These are phyloP conservation scores for Panzeria rudis DNA, from an alignment of 2,888 invertebrate species.

Conservation along the genomic window DNA sequence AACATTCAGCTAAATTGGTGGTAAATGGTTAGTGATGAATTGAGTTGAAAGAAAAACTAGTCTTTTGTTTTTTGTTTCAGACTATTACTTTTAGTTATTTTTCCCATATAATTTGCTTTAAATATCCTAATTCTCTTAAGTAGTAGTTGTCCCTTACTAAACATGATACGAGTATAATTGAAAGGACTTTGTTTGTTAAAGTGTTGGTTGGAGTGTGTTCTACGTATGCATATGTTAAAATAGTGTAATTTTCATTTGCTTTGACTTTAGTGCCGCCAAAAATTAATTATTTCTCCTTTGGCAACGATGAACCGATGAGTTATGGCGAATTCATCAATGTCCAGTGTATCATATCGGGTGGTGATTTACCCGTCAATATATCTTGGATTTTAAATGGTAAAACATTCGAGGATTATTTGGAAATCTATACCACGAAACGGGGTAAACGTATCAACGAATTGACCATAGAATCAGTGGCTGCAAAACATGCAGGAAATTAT, in stretches of 20 bases:
- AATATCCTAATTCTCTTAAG: background rate
- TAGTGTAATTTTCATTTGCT: too few relatives aligned
- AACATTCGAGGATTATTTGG: constrained; percentile 82
- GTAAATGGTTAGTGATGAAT: constrained; percentile 87
- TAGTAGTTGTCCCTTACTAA: background rate
- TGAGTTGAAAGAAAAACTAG: background rate
- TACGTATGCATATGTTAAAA: constrained; percentile 49
- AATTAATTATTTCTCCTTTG: constrained; percentile 90
- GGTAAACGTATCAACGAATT: constrained; percentile 85
- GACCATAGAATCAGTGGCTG: constrained; percentile 88
- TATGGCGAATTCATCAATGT: constrained; percentile 86
- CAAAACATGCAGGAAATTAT: constrained; percentile 90
- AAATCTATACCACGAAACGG: constrained; percentile 81
- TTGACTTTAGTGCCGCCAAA: constrained; percentile 87
- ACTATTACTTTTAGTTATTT: background rate
- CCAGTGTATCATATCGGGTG: constrained; percentile 84
- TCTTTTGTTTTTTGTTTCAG: background rate
- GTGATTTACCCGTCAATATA: constrained; percentile 86
- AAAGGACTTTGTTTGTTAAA: background rate
- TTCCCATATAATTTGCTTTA: background rate
- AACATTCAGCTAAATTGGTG: constrained; percentile 88
- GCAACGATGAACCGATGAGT: constrained; percentile 89
- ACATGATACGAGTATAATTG: background rate
- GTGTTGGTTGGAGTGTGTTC: constrained; percentile 8
- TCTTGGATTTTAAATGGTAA: constrained; percentile 86